Percentiles rank a stretch among this genome's conserved stretches.
phyloP scores from a whole-genome alignment of 1,140 invertebrate genomes.

The Drosophila repleta region DNA sequence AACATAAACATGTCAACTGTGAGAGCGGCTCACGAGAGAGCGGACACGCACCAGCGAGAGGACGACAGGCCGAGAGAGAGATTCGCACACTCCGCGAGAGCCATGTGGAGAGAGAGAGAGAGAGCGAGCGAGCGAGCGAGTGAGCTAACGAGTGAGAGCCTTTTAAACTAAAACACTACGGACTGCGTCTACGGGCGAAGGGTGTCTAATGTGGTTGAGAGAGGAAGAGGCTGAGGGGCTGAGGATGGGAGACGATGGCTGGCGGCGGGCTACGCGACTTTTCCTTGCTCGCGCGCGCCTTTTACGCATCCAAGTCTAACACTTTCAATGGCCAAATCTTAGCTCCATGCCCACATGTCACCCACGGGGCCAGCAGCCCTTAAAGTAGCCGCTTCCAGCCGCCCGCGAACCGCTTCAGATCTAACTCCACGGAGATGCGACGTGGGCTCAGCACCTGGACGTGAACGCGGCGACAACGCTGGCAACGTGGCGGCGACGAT shows the following conservation, averaged over 20 bases:
- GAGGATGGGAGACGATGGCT: slow-evolving; percentile 45
- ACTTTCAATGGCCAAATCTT: slow-evolving; percentile 54
- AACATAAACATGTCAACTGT: slow-evolving; percentile 77
- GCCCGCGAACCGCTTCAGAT: background rate
- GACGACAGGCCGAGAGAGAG: slow-evolving; percentile 32
- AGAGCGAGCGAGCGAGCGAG: slow-evolving; percentile 35
- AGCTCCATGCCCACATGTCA: slow-evolving; percentile 42
- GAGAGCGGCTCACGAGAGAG: slow-evolving; percentile 45
- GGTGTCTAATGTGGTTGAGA: slow-evolving; percentile 23
- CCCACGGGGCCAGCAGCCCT: slow-evolving; percentile 16
- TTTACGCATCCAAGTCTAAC: slow-evolving; percentile 41
- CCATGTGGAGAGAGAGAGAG: slow-evolving; percentile 17
- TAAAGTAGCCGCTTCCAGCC: slow-evolving; percentile 11
- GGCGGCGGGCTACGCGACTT: slow-evolving; percentile 48
- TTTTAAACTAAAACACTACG: slow-evolving; percentile 67
- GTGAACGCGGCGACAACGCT: slow-evolving; percentile 23
- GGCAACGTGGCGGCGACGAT: slow-evolving; percentile 54
- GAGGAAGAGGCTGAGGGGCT: slow-evolving; percentile 11
- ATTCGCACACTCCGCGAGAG: slow-evolving; percentile 15
- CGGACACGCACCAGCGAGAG: slow-evolving; percentile 19
- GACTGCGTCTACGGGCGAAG: slow-evolving; percentile 21
- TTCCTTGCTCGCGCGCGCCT: slow-evolving; percentile 58
- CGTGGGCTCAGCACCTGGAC: slow-evolving; percentile 35
- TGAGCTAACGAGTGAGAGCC: slow-evolving; percentile 40
- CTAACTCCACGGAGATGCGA: background rate